phyloP scores from a whole-genome alignment of 2,797 vertebrate genomes.

The Enteromius fasciolatus region DNA sequence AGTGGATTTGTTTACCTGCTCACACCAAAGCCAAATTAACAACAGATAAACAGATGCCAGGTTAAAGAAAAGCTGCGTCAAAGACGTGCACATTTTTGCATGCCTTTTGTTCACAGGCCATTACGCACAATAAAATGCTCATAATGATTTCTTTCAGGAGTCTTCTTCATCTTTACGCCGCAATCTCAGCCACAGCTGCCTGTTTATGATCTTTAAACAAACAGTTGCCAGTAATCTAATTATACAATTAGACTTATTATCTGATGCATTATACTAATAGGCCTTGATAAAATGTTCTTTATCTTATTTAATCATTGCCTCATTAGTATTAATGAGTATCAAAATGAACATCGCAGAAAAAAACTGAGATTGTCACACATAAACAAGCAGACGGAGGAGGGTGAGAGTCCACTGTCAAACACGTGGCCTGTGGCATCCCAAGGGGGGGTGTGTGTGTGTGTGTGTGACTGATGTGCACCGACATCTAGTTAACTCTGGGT shows the following conservation, averaged over 20 bases:
- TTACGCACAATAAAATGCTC: constrained; percentile 15
- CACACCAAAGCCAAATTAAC: neutral
- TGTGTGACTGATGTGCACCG: constrained; percentile 42
- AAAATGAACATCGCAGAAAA: constrained; percentile 26
- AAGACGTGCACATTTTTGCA: neutral
- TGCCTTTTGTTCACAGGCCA: constrained; percentile 23
- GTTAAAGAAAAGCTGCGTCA: constrained; percentile 16
- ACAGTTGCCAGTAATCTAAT: constrained; percentile 43
- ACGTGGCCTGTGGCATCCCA: constrained; percentile 20
- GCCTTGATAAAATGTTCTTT: constrained; percentile 37
- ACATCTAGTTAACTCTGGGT: constrained; percentile 39
- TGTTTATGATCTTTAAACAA: constrained; percentile 44
- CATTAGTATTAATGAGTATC: constrained; percentile 35
- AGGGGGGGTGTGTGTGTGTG: neutral
- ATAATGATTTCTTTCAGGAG: constrained; percentile 26
- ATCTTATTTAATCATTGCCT: constrained; percentile 38
- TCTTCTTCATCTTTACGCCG: constrained; percentile 3
- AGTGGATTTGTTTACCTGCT: constrained; percentile 32
- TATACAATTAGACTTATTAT: constrained; percentile 45
- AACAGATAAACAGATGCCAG: neutral
- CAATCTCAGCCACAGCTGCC: constrained; percentile 17
- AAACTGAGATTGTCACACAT: constrained; percentile 20
- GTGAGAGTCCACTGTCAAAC: constrained; percentile 26
- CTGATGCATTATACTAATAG: constrained; percentile 46
- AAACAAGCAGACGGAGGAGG: constrained; percentile 6